Evolutionary conservation across 2,888 invertebrate genomes (phyloP).

Genomic region (Graphium colonna): DNA sequence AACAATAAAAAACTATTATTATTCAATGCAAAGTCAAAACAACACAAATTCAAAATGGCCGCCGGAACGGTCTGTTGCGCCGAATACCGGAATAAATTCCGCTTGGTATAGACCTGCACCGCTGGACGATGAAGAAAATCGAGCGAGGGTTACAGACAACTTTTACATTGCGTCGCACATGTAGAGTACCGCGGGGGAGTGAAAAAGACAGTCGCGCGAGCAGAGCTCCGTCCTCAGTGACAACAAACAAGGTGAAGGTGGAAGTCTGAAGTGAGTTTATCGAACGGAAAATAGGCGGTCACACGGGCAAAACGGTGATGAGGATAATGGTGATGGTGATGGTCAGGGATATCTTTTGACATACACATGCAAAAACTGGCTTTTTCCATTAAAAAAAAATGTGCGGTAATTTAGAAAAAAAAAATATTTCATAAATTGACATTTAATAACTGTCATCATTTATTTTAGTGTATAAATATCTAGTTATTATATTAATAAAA

Average conservation of each 20-base stretch:
- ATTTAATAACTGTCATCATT: not conserved
- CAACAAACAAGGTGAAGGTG: slow-evolving; percentile 58
- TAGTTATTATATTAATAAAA: not conserved
- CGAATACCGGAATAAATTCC: slow-evolving; percentile 63
- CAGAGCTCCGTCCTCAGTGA: slow-evolving; percentile 35
- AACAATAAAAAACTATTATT: not conserved
- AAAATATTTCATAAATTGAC: not conserved
- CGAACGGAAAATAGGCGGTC: slow-evolving; percentile 38
- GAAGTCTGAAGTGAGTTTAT: slow-evolving; percentile 49
- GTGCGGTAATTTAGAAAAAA: not conserved
- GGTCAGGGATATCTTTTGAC: not conserved
- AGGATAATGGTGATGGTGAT: not conserved
- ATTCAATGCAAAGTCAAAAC: slow-evolving; percentile 21
- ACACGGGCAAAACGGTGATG: slow-evolving; percentile 4
- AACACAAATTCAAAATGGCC: slow-evolving; percentile 49
- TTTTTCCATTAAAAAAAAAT: too few species aligned
- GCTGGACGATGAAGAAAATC: slow-evolving; percentile 24
- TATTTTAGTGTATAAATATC: not conserved
- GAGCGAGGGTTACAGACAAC: slow-evolving; percentile 32
- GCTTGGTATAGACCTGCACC: slow-evolving; percentile 42
- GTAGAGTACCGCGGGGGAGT: slow-evolving; percentile 21
- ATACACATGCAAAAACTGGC: too few species aligned
- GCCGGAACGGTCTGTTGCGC: slow-evolving; percentile 38
- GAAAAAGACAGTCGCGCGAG: slow-evolving; percentile 37
- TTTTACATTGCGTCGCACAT: slow-evolving; percentile 8